Evolutionary conservation across 1,140 invertebrate species (phyloP).

Genomic region (Calephelis virginiensis): DNA sequence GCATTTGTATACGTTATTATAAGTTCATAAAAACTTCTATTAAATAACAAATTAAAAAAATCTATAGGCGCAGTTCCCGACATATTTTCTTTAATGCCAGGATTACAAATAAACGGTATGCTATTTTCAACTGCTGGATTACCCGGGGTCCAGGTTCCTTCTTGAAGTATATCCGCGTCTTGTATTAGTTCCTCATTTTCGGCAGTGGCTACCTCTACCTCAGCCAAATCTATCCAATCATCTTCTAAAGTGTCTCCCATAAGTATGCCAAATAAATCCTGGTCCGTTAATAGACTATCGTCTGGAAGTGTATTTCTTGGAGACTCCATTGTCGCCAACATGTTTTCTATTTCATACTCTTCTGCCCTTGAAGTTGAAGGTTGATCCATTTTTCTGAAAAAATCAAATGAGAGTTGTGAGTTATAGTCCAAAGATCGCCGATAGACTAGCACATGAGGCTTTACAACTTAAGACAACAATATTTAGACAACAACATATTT

Average conservation of each 20-base stretch:
- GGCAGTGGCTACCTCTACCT: conserved; percentile 16
- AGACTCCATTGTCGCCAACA: conserved; percentile 7
- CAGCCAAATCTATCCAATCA: conserved; percentile 15
- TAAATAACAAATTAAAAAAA: conserved; percentile 17
- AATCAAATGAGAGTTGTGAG: conserved; percentile 16
- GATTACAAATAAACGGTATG: conserved; percentile 12
- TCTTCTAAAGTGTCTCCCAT: conserved; percentile 18
- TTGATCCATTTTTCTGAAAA: conserved; percentile 13
- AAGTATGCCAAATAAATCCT: conserved; percentile 15
- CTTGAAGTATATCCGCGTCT: conserved; percentile 4
- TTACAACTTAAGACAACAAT: too few species aligned
- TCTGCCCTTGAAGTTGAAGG: conserved; percentile 11
- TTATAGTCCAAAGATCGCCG: not conserved
- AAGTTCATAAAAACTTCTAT: conserved; percentile 10
- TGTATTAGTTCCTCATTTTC: not conserved
- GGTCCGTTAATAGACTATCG: conserved; percentile 7
- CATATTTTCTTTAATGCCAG: conserved; percentile 15
- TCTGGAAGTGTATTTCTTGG: conserved; percentile 8
- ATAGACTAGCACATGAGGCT: too few species aligned
- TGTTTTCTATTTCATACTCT: conserved; percentile 14
- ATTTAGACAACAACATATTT: too few species aligned
- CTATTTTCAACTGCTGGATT: conserved; percentile 12
- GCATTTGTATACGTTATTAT: conserved; percentile 14
- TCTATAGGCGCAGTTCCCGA: conserved; percentile 13
- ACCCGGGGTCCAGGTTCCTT: conserved; percentile 10